These are phyloP conservation scores for Drosophila mercatorum DNA, from an alignment of 2,888 invertebrate genomes.

Conservation along the genomic window DNA sequence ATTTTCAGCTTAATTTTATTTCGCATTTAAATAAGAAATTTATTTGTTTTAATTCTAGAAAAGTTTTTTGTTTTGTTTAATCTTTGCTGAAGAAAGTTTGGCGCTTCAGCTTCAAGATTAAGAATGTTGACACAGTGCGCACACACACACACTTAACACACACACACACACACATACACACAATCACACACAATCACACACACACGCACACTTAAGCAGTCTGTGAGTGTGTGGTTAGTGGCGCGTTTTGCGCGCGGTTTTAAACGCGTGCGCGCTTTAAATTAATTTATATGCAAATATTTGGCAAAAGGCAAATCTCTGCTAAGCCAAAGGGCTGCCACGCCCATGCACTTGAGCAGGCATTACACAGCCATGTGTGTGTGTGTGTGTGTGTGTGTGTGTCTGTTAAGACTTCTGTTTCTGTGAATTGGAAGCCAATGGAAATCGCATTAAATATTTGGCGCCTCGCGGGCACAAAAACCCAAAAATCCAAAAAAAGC, in stretches of 20 bases:
- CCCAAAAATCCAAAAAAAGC: conserved; percentile 29
- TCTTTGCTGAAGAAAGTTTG: background rate
- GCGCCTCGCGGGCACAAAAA: conserved; percentile 40
- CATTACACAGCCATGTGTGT: conserved; percentile 10
- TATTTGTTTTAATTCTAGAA: conserved; percentile 1
- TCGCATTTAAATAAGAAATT: background rate
- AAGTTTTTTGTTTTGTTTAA: conserved; percentile 1
- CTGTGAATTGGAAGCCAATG: conserved; percentile 58
- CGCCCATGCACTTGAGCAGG: conserved; percentile 45
- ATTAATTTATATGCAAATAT: conserved; percentile 69
- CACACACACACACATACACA: background rate
- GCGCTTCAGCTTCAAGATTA: background rate
- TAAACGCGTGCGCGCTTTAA: conserved; percentile 44
- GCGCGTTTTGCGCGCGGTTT: conserved; percentile 50
- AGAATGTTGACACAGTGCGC: conserved; percentile 7
- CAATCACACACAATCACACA: background rate
- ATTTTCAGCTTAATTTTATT: background rate
- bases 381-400: conserved; percentile 3
- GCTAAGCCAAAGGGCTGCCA: conserved; percentile 36
- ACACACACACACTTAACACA: conserved; percentile 5
- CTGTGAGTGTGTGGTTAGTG: conserved; percentile 4
- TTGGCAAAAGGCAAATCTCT: conserved; percentile 47
- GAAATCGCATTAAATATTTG: conserved; percentile 74
- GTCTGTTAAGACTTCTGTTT: conserved; percentile 34
- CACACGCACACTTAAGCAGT: background rate